Evolutionary conservation across 30 jellyfish, hydroid and myxozoan species (phyloP), one percentile per base, ranked within the genome.

Genomic region (Pseudorhiza aurosa): DNA sequence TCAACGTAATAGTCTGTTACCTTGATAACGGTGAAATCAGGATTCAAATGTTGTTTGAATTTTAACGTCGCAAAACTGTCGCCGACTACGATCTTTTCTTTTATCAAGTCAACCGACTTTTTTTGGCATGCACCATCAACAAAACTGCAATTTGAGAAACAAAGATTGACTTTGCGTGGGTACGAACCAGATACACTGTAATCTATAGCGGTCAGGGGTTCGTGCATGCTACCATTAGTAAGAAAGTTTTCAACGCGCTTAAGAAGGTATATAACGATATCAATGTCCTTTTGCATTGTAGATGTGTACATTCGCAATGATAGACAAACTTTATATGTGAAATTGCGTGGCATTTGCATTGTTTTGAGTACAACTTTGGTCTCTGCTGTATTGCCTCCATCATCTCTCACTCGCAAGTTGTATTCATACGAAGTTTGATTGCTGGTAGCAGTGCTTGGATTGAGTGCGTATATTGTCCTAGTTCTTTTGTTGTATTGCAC

Each of bases 71-170:
- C 68, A 8, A 78, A 51, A 19, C 25, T 25, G 53, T 36, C 65
- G 0, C 90, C 65, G 4, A 78, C 19, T 42, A 78, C 62, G 10
- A 78, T 44, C 35, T 28, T 49, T n/a, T n/a, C 36, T 78, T 65
- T 60, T 27, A 78, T 22, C n/a, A 8, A 3, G 7, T 31, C 58
- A 27, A 78, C 59, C 14, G 68, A 18, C 12, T 7, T 29, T 14
- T 50, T 30, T 24, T 78, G 21, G 35, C 90, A 78, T 21, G 45
- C 19, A 19, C 59, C 71, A 30, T 76, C 31, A 4, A 14, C 58
- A 10, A 60, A 39, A 37, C 81, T 62, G 65, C 90, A 78, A 53
- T 63, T 78, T 2, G 90, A 32, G 44, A 78, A 59, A 43, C 90
- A 78, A 31, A 78, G 47, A 8, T 63, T 44, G 19, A 78, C 35